These are phyloP conservation scores for Epinotia ramella DNA, from an alignment of 2,888 invertebrate species.

Conservation along the genomic window DNA sequence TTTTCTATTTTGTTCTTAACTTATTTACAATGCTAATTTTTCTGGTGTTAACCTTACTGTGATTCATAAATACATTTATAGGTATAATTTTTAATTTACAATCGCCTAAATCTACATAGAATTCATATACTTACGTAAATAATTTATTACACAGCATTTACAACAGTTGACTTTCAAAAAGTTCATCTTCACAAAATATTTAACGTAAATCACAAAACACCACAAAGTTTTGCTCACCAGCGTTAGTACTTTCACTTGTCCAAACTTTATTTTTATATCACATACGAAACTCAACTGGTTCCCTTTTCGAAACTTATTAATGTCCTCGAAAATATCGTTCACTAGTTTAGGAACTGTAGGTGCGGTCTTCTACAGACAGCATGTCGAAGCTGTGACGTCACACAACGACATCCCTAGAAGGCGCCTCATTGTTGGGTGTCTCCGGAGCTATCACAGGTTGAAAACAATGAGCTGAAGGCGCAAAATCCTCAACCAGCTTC, in stretches of 20 bases:
- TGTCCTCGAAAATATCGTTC: constrained; percentile 62
- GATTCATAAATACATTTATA: constrained; percentile 83
- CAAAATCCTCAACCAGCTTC: constrained; percentile 86
- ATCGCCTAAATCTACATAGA: constrained; percentile 77
- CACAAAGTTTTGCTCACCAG: constrained; percentile 57
- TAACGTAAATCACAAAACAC: constrained; percentile 60
- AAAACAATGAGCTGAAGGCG: constrained; percentile 81
- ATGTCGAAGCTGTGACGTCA: constrained; percentile 87
- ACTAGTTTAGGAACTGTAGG: constrained; percentile 83
- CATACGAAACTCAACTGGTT: constrained; percentile 58
- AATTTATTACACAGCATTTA: constrained; percentile 75
- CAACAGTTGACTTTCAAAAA: constrained; percentile 68
- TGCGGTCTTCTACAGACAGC: constrained; percentile 84
- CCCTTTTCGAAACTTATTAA: constrained; percentile 55
- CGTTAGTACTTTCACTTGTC: constrained; percentile 58
- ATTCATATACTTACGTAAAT: constrained; percentile 56
- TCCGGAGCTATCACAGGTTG: constrained; percentile 86
- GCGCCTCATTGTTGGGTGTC: constrained; percentile 72
- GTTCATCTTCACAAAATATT: constrained; percentile 60
- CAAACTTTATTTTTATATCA: constrained; percentile 52
- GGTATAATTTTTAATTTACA: constrained; percentile 79
- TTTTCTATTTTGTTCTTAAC: constrained; percentile 74
- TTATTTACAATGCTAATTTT: constrained; percentile 81
- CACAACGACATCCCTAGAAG: constrained; percentile 85
- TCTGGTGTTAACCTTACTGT: constrained; percentile 85